Percentiles rank a stretch among this genome's conserved stretches.
Evolutionary conservation across 2,888 invertebrate species (phyloP).

Genomic region (Ormyrus pomaceus): DNA sequence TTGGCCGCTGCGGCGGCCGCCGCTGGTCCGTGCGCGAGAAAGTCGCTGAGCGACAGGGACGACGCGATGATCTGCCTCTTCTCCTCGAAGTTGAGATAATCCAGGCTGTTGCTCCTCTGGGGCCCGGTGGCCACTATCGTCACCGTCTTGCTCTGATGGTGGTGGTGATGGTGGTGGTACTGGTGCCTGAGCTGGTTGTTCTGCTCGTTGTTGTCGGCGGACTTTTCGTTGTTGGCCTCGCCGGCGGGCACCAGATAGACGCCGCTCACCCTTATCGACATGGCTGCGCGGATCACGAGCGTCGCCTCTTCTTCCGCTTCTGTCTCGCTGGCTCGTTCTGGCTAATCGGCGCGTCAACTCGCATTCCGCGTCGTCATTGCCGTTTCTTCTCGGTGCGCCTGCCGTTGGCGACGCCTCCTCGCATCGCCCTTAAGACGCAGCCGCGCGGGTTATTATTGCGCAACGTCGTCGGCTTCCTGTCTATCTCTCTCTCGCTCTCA

Average conservation of each 20-base stretch:
- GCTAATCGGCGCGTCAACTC: too few relatives aligned
- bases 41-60: constrained; percentile 90
- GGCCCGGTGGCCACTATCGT: constrained; percentile 80
- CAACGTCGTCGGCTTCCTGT: too few relatives aligned
- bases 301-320: not conserved
- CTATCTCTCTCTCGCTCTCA: too few relatives aligned
- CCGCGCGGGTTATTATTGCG: too few relatives aligned
- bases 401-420: not conserved
- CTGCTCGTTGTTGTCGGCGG: constrained; percentile 28
- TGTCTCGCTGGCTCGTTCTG: not conserved
- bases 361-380: too few relatives aligned
- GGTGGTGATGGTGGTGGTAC: constrained; percentile 65
- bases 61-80: constrained; percentile 93
- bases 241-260: constrained; percentile 69
- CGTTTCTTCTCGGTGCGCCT: not conserved
- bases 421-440: too few relatives aligned
- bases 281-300: constrained; percentile 19
- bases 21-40: constrained; percentile 84
- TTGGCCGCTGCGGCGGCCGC: constrained; percentile 77
- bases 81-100: constrained; percentile 94
- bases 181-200: constrained; percentile 55
- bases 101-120: constrained; percentile 89
- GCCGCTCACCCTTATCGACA: constrained; percentile 72
- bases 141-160: constrained; percentile 78
- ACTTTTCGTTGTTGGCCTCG: constrained; percentile 63